Conservation (phyloP, 2,797 vertebrate genomes). For the Spheniscus humboldti region DNA sequence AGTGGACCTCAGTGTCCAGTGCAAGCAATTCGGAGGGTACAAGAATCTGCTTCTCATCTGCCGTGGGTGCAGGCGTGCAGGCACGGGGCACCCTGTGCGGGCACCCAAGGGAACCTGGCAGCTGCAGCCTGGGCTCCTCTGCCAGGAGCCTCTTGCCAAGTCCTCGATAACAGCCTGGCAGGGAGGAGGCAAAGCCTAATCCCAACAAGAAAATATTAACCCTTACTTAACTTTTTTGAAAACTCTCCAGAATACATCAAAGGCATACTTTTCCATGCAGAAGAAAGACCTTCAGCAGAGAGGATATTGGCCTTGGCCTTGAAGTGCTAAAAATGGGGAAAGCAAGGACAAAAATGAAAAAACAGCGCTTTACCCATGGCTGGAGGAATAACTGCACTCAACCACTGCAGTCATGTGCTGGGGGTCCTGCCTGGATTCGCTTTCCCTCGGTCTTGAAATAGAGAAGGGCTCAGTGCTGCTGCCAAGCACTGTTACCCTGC, state of each 20-base stretch:
- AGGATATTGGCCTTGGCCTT: not conserved
- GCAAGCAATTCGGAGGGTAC: no score
- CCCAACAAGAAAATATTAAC: not conserved
- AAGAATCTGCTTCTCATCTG: no score
- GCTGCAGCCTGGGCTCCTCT: not conserved
- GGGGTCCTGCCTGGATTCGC: not conserved
- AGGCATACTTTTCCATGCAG: not conserved
- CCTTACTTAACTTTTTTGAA: not conserved
- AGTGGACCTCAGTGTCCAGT: no score
- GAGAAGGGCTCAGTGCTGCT: not conserved
- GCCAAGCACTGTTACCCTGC: not conserved
- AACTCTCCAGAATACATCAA: not conserved
- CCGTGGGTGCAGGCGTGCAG: not conserved
- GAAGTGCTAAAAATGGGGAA: not conserved
- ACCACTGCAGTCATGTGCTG: fast-evolving
- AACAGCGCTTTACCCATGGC: not conserved
- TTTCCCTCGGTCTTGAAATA: not conserved
- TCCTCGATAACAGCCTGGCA: not conserved
- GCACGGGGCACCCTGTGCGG: not conserved
- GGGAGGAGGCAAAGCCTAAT: not conserved
- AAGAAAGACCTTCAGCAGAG: not conserved
- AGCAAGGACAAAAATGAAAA: not conserved
- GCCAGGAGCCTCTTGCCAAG: not conserved
- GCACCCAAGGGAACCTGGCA: not conserved
- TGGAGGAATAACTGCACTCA: not conserved